Percentiles rank a stretch among this genome's conserved stretches.
Evolutionary conservation across 2,113 vertebrate genomes (phyloP).

Genomic region (Sphyrna mokarran): DNA sequence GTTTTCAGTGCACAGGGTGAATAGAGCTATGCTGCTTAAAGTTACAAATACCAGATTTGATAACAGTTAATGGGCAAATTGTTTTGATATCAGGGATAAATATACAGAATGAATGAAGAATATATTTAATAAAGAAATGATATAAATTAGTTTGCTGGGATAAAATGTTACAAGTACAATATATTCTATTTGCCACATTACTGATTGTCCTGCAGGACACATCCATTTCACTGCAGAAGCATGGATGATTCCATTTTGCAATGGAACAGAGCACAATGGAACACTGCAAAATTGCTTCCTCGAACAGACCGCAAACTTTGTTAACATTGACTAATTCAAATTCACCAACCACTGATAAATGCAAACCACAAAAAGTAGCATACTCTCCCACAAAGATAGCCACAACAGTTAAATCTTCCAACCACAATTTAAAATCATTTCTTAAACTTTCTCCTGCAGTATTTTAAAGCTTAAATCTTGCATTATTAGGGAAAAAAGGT

Average conservation of each 20-base stretch:
- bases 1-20: not conserved
- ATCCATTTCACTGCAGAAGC: not conserved
- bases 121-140: not conserved
- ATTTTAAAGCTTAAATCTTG: not conserved
- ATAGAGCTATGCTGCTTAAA: not conserved
- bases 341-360: not conserved
- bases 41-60: not conserved
- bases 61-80: not conserved
- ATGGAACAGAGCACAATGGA: not conserved
- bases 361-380: not conserved
- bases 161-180: conserved; percentile 12
- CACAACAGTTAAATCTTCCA: not conserved
- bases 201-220: not conserved
- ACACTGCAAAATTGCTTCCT: not conserved
- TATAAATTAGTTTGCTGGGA: not conserved
- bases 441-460: not conserved
- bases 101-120: not conserved
- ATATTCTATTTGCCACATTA: not conserved
- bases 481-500: not conserved
- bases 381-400: not conserved
- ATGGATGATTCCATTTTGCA: not conserved
- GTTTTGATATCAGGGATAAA: not conserved
- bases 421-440: not conserved
- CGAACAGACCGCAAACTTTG: not conserved
- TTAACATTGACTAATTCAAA: not conserved